Evolutionary conservation across 2,113 vertebrate genomes (phyloP).

Genomic region (Lucifuga dentata): DNA sequence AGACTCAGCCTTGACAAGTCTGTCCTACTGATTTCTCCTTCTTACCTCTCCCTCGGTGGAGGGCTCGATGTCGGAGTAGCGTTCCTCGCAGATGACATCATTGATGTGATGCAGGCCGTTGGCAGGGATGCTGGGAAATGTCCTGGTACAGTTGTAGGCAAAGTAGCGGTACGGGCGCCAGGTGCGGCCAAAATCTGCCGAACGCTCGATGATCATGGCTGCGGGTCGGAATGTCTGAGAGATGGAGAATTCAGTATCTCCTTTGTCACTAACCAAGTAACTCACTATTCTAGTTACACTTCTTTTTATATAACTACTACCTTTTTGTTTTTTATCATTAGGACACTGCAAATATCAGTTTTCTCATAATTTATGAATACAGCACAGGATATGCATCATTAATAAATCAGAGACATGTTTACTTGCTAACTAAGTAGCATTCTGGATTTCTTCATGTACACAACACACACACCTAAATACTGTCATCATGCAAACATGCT

Average conservation of each 20-base stretch:
- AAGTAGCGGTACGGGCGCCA: slow-evolving; percentile 90
- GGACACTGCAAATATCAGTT: too few species aligned
- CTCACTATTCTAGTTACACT: too few species aligned
- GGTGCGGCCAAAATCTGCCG: slow-evolving; percentile 82
- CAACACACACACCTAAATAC: slow-evolving; percentile 30
- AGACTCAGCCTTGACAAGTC: too few species aligned
- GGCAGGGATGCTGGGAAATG: slow-evolving; percentile 79
- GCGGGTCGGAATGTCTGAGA: slow-evolving; percentile 89
- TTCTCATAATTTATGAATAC: too few species aligned
- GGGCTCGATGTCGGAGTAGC: slow-evolving; percentile 90
- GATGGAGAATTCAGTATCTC: not conserved
- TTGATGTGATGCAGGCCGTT: slow-evolving; percentile 79
- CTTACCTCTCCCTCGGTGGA: slow-evolving; percentile 88
- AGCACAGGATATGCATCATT: too few species aligned
- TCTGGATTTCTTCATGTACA: too few species aligned
- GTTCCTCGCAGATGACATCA: slow-evolving; percentile 88
- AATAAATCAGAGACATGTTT: too few species aligned
- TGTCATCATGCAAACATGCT: slow-evolving; percentile 6
- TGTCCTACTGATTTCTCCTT: too few species aligned
- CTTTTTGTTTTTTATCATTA: too few species aligned
- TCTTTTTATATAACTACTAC: too few species aligned
- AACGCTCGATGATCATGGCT: slow-evolving; percentile 89
- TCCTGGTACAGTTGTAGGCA: slow-evolving; percentile 87
- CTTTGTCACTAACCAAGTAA: too few species aligned
- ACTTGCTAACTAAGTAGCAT: too few species aligned